Evolutionary conservation across 2,888 invertebrate genomes (phyloP), one percentile per base, ranked within the genome.

Genomic region (Cacoxenus indagator): DNA sequence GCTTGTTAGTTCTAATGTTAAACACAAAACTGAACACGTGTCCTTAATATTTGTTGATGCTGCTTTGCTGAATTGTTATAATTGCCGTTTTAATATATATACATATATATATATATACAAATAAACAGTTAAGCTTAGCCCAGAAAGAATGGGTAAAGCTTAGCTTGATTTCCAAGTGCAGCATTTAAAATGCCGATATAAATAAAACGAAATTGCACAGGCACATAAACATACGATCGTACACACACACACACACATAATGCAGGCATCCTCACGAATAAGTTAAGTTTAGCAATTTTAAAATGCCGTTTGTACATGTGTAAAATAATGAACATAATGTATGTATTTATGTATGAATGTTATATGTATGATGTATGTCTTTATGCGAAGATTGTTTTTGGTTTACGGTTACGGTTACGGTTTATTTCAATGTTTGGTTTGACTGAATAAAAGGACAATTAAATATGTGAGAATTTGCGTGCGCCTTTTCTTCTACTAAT

Each of bases 221-320:
- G 64, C 55, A 73, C 66, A 61, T 22, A 17, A 3, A 17, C 17
- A 17, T 4, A 17, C 17, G 19, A 9, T 8, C 51, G 17, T 6
- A 51, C 19, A 3, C 22, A 37, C 19, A 68, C 70, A 70, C 67
- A 73, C 67, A 71, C 67, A 75, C 67, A 69, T 68, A 74, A 67
- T 65, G 64, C 69, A 73, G 70, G 9, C n/a, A 51, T 51, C 9
- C 9, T 1, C 1, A 51, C 8, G 19, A 24, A 29, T 59, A 59
- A 59, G 37, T 62, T 62, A 45, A 62, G 45, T 62, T 62, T 45
- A 62, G n/a, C 8, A 45, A 43, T 45, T 62, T 43, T 22, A 62
- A 62, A 62, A 43, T 62, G 45, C 61, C 45, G 61, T 62, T 62
- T 62, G 19, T 62, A 62, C 61, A 62, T 62, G 22, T 62, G 61